Evolutionary conservation across 2,888 invertebrate species (phyloP), one percentile per base, ranked within the genome.

Genomic region (Protula sp.): DNA sequence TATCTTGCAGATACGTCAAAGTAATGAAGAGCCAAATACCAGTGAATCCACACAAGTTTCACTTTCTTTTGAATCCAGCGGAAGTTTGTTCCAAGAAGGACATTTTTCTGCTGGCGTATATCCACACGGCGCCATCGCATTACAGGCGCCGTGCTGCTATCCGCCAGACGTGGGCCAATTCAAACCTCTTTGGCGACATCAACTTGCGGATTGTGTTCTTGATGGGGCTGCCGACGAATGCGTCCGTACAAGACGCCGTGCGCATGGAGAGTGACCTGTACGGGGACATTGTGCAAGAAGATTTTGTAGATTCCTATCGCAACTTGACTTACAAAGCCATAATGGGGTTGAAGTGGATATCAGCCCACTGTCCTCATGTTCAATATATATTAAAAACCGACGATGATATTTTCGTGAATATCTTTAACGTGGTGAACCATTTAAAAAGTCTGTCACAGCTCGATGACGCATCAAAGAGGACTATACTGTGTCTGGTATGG

Each of bases 251-350:
- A 70, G 66, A 71, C 1, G 63, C 70, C 19, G 64, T 78, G 3
- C 59, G 67, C 45, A 62, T 77, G 65, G 81, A 80, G 66, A 68
- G 67, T 29, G 68, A 71, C 28, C 63, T 65, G 9, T 79, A 76
- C 63, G 73, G 74, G 2, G 81, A 80, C 60, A 72, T 80, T 28
- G 71, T 81, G 5, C 77, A 79, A 62, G 77, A 76, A 58, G 72
- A 78, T 61, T 83, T 81, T 62, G 22, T 76, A 0, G 83, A 83
- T 68, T 73, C 77, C 1, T 83, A 83, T 63, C 69, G 80, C 26
- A 83, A 83, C 70, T 72, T 83, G 31, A 82, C 82, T 1, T 81
- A 80, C 70, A 83, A 83, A 69, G 82, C 81, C 52, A 74, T 82
- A 30, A 77, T 79, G 68, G 82, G 78, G 1, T 64, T 79, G n/a